A percentile compares a stretch with the other conserved stretches of the same genome.
Evolutionary conservation across 2,797 vertebrate species (phyloP).

Genomic region (Ciconia nigra): DNA sequence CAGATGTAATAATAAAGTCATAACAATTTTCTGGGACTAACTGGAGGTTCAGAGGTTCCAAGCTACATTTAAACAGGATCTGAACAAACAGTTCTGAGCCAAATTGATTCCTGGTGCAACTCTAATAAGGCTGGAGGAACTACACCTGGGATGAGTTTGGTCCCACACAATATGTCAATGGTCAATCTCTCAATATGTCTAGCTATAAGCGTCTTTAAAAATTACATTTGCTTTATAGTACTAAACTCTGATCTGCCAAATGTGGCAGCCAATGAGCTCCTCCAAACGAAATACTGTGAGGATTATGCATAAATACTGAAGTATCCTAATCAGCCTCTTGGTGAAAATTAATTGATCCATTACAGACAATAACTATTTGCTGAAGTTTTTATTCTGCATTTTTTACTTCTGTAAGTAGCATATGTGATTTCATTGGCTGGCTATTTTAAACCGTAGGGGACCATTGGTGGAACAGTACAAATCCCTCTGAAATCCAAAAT

Average conservation of each 20-base stretch:
- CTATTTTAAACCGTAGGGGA: constrained; percentile 7
- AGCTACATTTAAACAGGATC: neutral
- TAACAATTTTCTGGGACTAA: neutral
- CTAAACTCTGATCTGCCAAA: constrained; percentile 24
- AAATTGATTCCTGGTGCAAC: neutral
- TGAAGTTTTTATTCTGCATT: constrained; percentile 30
- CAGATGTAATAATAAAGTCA: neutral
- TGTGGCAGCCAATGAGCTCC: neutral
- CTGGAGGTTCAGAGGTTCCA: neutral
- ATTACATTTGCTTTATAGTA: neutral
- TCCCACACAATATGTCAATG: neutral
- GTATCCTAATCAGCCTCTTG: constrained; percentile 10
- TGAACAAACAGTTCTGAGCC: neutral
- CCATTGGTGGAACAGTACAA: constrained; percentile 24
- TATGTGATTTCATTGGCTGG: neutral
- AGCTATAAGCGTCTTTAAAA: neutral
- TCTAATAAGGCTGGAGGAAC: neutral
- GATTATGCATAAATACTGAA: constrained; percentile 6
- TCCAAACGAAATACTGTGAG: neutral
- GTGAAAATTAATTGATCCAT: constrained; percentile 18
- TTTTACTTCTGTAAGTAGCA: constrained; percentile 35
- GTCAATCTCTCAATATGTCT: neutral
- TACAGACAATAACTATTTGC: constrained; percentile 8
- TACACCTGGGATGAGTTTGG: neutral
- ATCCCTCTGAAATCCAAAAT: constrained; percentile 26